Base-by-base conservation (phyloP, 2,113 vertebrate species). In the Tragelaphus strepsiceros region DNA sequence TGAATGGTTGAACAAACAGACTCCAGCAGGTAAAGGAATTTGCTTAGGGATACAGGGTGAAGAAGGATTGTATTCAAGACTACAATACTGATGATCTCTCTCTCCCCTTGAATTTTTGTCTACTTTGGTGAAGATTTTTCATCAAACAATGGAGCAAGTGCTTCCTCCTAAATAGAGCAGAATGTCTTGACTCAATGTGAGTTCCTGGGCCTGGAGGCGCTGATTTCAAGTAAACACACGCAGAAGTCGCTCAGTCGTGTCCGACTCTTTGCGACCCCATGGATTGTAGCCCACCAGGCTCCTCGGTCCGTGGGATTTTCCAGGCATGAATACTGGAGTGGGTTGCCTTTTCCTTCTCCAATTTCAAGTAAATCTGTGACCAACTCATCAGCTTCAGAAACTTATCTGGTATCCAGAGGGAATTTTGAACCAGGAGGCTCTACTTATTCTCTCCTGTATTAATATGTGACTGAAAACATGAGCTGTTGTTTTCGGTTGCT, bases 401-500 rank as follows among this genome's bases (percentile, higher is more conserved):
- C 28, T 71, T 91, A 46, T n/a, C 51, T 89, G 53, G 26, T 91
- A 93, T 81, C 85, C 51, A 46, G 12, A 22, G 83, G 56, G 26
- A 67, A 87, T 28, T 61, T 56, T 58, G 67, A 54, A 3, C 35
- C 53, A 92, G 71, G 35, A 83, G 24, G 16, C 59, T 87, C n/a
- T 16, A 49, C n/a, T 82, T 94, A 22, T 17, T 64, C 28, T 77
- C 53, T 84, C 54, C 24, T 88, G 15, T 56, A 30, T 88, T 92
- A 22, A 46, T n/a, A 61, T 46, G 21, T 39, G 64, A 39, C 92
- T 95, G 74, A 96, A 86, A 83, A 97, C 77, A 97, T 39, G 46
- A 97, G 51, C 82, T 86, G 43, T 49, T 93, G 2, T 77, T 98
- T 97, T 92, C 54, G 53, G 95, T 88, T 67, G 15, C 54, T 82